Conservation (phyloP, 2,113 vertebrate genomes). For the Paralichthys olivaceus region DNA sequence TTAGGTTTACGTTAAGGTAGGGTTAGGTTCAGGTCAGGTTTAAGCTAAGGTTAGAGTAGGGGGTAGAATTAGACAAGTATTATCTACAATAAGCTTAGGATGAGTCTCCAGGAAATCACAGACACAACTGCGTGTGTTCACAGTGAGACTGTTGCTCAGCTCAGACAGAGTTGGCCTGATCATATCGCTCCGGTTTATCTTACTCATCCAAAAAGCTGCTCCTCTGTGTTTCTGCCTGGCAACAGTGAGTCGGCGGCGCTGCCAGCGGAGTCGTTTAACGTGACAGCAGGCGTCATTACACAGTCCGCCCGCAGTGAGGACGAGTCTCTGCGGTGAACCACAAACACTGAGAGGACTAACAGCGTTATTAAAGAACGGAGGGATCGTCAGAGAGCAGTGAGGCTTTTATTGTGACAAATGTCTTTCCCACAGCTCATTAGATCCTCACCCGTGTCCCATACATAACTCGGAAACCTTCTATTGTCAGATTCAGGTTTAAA, state of each 20-base stretch:
- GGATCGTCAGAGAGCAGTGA: too few relatives aligned
- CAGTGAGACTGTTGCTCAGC: too few relatives aligned
- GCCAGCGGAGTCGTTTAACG: conserved; percentile 24
- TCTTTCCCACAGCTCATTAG: not conserved
- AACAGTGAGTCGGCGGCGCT: conserved; percentile 48
- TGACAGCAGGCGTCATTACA: conserved; percentile 26
- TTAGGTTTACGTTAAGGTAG: not conserved
- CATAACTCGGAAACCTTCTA: not conserved
- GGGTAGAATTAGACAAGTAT: not conserved
- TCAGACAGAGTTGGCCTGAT: not conserved
- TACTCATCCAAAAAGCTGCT: conserved; percentile 2
- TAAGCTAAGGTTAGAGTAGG: not conserved
- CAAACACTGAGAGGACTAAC: not conserved
- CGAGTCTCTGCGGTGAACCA: conserved; percentile 9
- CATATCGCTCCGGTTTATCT: conserved; percentile 6
- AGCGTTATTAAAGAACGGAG: too few relatives aligned
- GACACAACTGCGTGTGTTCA: too few relatives aligned
- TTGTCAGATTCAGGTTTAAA: too few relatives aligned
- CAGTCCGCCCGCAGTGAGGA: not conserved
- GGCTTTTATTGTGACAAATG: not conserved
- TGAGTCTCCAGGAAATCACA: too few relatives aligned
- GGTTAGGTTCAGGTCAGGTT: not conserved
- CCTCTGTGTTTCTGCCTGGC: conserved; percentile 54
- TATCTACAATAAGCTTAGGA: too few relatives aligned
- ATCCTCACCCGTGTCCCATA: not conserved